A percentile compares a stretch with the other conserved stretches of the same genome.
Conservation (phyloP, 2,113 vertebrate genomes). For the Todiramphus chloris region DNA sequence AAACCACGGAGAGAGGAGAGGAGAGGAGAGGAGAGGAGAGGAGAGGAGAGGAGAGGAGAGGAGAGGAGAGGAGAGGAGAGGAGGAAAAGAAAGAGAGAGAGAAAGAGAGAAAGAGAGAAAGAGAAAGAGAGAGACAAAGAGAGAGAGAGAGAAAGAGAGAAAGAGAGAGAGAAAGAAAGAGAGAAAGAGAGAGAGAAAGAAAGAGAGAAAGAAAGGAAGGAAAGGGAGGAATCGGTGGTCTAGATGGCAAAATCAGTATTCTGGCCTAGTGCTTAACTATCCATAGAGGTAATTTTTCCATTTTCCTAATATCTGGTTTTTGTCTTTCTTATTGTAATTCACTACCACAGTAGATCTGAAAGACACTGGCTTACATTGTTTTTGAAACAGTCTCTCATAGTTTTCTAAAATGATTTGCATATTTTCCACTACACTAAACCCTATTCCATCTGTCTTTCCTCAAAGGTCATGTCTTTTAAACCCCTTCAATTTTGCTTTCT, state of each 20-base stretch:
- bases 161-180: too few relatives aligned
- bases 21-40: too few relatives aligned
- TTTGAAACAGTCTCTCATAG: neutral
- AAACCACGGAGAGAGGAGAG: neutral
- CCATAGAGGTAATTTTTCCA: neutral
- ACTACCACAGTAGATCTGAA: neutral
- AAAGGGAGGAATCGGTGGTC: neutral
- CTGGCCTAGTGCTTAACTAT: neutral
- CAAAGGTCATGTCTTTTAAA: neutral
- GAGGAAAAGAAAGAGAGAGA: too few relatives aligned
- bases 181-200: too few relatives aligned
- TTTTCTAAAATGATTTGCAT: neutral
- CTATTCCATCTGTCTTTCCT: neutral
- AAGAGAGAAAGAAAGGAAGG: too few relatives aligned
- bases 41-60: too few relatives aligned
- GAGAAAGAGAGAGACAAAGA: too few relatives aligned
- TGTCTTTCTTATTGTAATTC: neutral
- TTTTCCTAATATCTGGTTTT: neutral
- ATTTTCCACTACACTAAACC: neutral
- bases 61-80: too few relatives aligned
- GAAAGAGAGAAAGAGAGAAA: too few relatives aligned
- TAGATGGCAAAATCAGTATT: neutral
- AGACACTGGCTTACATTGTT: neutral
- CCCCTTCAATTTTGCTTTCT: neutral
- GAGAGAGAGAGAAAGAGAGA: too few relatives aligned